Evolutionary conservation across 64 coral and sea anemone genomes (phyloP), one percentile per base, ranked within the genome.

Genomic region (Montipora efflorescens): DNA sequence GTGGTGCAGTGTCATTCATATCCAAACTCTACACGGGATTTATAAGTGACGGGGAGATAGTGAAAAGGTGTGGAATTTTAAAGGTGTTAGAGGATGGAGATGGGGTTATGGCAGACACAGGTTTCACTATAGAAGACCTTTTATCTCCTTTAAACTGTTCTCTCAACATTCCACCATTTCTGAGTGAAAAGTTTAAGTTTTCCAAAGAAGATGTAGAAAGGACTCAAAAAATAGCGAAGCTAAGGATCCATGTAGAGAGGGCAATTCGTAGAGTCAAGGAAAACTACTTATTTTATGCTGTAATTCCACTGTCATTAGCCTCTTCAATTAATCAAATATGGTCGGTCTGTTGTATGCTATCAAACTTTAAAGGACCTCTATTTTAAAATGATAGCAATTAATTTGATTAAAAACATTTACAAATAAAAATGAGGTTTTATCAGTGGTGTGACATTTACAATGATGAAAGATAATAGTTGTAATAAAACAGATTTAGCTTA

Each of bases 311-410:
- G 0, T 47, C 47, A 20, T 51, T 89, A 75, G 59, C 74, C 82
- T 68, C 64, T 28, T 62, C 68, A n/a, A 48, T 93, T n/a, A 92
- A 92, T 67, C 81, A 92, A 74, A 44, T 92, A 48, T 92, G 91
- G 75, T 62, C 82, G 18, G 91, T 93, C 14, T 93, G 91, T 68
- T 93, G 91, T 52, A 46, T 93, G 20, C 58, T 93, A 2, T 44
- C 81, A 47, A 93, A 93, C 62, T 93, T 64, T 12, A 64, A 11
- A 64, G 59, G 59, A 64, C 59, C 4, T 64, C 13, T 64, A 15
- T 64, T 64, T 64, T 64, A 14, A 64, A 64, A 64, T 8, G 5
- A 57, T 57, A 57, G 53, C 5, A 57, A 57, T 57, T 57, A 64
- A 12, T 8, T 12, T 64, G 59, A 64, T 18, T 64, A 64, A 57